A percentile compares a stretch with the other conserved stretches of the same genome.
phyloP scores from a whole-genome alignment of 23 tunicate species.

The Styela clava region DNA sequence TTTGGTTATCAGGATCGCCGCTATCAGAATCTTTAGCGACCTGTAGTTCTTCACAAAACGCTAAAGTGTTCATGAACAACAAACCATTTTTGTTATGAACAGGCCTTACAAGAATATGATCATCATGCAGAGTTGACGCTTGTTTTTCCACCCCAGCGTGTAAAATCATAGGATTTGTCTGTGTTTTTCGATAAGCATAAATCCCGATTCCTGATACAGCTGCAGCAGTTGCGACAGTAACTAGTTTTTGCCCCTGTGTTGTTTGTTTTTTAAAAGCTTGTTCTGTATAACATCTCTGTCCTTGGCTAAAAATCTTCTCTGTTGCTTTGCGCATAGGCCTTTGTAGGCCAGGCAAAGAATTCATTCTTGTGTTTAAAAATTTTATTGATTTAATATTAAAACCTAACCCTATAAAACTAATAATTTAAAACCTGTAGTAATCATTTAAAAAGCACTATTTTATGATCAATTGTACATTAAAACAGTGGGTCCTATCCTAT shows the following conservation, averaged over 20 bases:
- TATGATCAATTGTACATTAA: no score
- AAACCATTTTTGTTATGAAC: background rate
- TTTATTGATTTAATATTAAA: background rate
- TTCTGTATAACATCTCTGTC: background rate
- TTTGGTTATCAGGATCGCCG: background rate
- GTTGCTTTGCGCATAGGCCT: background rate
- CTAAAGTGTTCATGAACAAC: background rate
- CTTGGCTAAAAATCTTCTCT: background rate
- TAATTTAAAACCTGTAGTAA: no score
- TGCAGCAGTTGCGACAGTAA: background rate
- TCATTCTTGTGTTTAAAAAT: background rate
- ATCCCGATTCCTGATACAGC: background rate
- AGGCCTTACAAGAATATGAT: background rate
- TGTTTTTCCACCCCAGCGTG: background rate
- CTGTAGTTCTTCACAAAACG: constrained; percentile 1
- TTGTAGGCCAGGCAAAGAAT: background rate
- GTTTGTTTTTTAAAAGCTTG: background rate
- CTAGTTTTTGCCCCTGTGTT: background rate
- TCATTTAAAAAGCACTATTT: no score
- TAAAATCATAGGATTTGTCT: no score
- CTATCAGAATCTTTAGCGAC: background rate
- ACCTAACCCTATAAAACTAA: background rate
- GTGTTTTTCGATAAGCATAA: background rate
- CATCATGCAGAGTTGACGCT: background rate
- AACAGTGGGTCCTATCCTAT: no score